phyloP scores from a whole-genome alignment of 1,140 invertebrate species.

The Drosophila tani region DNA sequence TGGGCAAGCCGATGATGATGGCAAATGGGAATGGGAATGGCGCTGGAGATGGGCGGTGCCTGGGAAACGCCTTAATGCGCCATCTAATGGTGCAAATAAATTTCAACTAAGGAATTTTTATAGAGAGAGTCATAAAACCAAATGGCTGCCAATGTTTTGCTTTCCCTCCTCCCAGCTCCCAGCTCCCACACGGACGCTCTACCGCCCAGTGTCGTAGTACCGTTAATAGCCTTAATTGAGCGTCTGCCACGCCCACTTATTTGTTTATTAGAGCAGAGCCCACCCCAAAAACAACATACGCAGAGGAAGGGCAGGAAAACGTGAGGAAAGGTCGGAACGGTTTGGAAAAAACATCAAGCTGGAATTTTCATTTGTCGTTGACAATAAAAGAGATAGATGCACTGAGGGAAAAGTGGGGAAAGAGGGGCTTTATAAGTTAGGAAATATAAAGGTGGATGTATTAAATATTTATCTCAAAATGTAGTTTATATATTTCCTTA shows the following conservation, averaged over 20 bases:
- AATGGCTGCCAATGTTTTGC: conserved; percentile 77
- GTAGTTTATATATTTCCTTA: too few species aligned
- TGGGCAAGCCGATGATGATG: conserved; percentile 9
- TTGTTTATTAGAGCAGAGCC: conserved; percentile 76
- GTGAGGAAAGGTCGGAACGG: conserved; percentile 7
- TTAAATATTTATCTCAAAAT: too few species aligned
- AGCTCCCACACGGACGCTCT: not conserved
- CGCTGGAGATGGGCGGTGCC: conserved; percentile 15
- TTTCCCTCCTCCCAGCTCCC: not conserved
- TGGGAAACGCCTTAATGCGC: conserved; percentile 72
- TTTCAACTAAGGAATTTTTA: conserved; percentile 84
- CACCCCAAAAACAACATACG: conserved; percentile 44
- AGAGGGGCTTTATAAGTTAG: not conserved
- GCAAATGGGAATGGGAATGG: conserved; percentile 8
- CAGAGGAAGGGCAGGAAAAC: not conserved
- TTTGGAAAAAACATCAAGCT: conserved; percentile 55
- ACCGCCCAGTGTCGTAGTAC: conserved; percentile 46
- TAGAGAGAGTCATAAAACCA: conserved; percentile 79
- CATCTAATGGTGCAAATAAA: conserved; percentile 82
- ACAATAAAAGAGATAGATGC: conserved; percentile 55
- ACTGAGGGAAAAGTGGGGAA: not conserved
- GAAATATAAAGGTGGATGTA: too few species aligned
- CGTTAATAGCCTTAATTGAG: conserved; percentile 84
- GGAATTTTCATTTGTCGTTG: conserved; percentile 78
- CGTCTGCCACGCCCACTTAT: conserved; percentile 80